Conservation (phyloP, 2,888 invertebrate species). For the Exocentrus adspersus region DNA sequence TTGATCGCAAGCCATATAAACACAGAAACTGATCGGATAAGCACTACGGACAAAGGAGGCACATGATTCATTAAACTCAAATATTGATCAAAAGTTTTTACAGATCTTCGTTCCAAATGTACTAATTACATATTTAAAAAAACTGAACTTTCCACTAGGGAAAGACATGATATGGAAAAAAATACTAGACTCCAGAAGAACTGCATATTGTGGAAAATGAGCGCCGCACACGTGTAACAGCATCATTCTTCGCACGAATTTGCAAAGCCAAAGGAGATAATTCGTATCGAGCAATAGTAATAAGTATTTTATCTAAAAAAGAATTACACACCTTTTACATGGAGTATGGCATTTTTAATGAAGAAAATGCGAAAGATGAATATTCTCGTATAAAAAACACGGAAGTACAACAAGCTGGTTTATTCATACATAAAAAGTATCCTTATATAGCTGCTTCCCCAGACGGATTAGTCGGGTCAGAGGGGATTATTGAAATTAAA, state of each 20-base stretch:
- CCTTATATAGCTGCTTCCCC: background rate
- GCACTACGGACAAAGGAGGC: too few species aligned
- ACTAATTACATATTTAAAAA: background rate
- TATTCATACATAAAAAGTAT: background rate
- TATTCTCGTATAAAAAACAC: background rate
- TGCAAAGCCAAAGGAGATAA: constrained; percentile 8
- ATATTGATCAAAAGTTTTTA: too few species aligned
- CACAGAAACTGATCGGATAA: too few species aligned
- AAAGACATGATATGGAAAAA: background rate
- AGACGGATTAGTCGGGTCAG: background rate
- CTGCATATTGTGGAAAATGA: background rate
- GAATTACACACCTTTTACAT: background rate
- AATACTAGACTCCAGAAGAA: background rate
- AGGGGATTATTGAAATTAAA: too few species aligned
- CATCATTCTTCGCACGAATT: constrained; percentile 5
- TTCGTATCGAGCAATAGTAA: background rate
- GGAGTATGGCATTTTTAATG: constrained; percentile 5
- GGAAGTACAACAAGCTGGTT: background rate
- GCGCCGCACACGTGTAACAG: constrained; percentile 1
- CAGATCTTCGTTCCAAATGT: too few species aligned
- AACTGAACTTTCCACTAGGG: background rate
- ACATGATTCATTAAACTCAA: too few species aligned
- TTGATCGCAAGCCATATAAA: too few species aligned
- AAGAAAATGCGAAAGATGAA: background rate
- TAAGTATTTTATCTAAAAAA: too few species aligned